A percentile compares a stretch with the other conserved stretches of the same genome.
phyloP scores from a whole-genome alignment of 92 coral and sea anemone species.

The Epizoanthus rinbou region DNA sequence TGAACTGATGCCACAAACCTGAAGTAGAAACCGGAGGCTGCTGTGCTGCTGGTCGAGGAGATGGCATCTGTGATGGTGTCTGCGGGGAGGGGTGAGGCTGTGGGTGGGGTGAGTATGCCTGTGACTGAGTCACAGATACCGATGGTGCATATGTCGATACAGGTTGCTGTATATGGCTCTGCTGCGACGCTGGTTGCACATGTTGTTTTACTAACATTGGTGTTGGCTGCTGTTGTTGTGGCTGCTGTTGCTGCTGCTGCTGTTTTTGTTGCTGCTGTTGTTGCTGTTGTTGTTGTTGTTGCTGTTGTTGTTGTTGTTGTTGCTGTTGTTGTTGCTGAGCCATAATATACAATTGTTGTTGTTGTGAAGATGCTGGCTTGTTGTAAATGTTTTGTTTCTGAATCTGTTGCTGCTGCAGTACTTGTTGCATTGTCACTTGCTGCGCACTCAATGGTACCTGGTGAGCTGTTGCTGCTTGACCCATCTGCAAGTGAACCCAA shows the following conservation, averaged over 20 bases:
- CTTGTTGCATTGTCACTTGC: slow-evolving; percentile 25
- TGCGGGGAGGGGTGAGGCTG: slow-evolving; percentile 41
- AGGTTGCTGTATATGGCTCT: slow-evolving; percentile 7
- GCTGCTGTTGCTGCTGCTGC: slow-evolving; percentile 16
- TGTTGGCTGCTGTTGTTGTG: slow-evolving; percentile 27
- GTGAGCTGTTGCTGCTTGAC: not conserved
- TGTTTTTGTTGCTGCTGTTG: slow-evolving; percentile 20
- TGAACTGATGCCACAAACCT: not conserved
- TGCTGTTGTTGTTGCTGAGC: slow-evolving; percentile 16
- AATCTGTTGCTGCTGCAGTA: not conserved
- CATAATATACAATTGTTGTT: slow-evolving; percentile 9
- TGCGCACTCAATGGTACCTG: slow-evolving; percentile 9
- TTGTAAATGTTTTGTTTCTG: not conserved
- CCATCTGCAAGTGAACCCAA: not conserved
- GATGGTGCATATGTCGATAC: slow-evolving; percentile 24
- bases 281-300: slow-evolving; percentile 34
- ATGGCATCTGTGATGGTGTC: slow-evolving; percentile 41
- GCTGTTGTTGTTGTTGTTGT: slow-evolving; percentile 16
- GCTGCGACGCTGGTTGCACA: slow-evolving; percentile 9
- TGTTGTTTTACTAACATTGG: slow-evolving; percentile 10
- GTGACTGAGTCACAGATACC: slow-evolving; percentile 11
- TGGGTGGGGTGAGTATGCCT: slow-evolving; percentile 37
- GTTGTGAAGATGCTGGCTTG: slow-evolving; percentile 28
- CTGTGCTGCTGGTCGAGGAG: slow-evolving; percentile 38
- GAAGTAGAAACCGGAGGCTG: slow-evolving; percentile 32